Base-by-base conservation (phyloP, 2,888 invertebrate species). In the Erebia palarica region DNA sequence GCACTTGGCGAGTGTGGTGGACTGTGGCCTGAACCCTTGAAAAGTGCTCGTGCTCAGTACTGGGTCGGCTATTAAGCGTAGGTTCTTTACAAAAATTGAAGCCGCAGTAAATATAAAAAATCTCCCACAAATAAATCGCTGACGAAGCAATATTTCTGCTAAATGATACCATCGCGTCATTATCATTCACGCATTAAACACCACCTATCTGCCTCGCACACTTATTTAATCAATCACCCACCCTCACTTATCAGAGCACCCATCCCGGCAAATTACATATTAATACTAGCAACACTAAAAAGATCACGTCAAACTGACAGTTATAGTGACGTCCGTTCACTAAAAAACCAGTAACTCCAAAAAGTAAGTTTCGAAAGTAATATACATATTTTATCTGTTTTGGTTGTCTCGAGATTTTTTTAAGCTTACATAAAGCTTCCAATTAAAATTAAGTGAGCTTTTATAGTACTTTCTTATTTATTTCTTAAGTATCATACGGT, bases 181-280 rank as follows among this genome's bases (percentile, higher is more conserved):
- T 88, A 88, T 86, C 85, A 82, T 84, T 84, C 79, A 83, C 82
- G 79, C 84, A 82, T 86, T 87, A 88, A 88, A 83, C 84, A 86
- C 79, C 82, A 84, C 86, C 85, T 91, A 92, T 91, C 91, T 83
- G 81, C 78, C 81, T 82, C 80, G 86, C 92, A 91, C 91, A 87
- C 92, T 89, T 89, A 87, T 89, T 90, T 88, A 91, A 92, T 92
- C 92, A 92, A 92, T 92, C 91, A 91, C 84, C 83, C 87, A 87
- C 86, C 89, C 89, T 85, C 76, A 84, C 86, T 89, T 91, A 90
- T 90, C 89, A 85, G 79, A 78, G 79, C 82, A 82, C 82, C 85
- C 88, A 89, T 89, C 87, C 87, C 85, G 85, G 86, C 90, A 92
- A 92, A 92, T 92, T 91, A 91, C 90, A 91, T 89, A 91, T 89